Base-by-base conservation (phyloP, 2,797 vertebrate genomes). In the Kryptolebias ocellatus region DNA sequence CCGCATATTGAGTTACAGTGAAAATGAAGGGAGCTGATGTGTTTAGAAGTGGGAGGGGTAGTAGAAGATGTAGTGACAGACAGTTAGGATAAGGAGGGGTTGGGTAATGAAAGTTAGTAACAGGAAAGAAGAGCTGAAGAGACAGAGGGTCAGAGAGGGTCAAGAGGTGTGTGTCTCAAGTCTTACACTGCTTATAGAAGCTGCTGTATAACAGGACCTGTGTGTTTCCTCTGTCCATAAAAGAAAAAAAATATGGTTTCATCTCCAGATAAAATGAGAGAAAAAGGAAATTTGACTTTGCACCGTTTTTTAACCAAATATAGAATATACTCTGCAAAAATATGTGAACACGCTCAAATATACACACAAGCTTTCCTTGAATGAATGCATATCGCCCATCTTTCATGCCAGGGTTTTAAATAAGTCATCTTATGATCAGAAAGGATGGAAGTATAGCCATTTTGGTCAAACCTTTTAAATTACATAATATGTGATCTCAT, bases 1-100 rank as follows among this genome's bases (percentile, higher is more conserved):
- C 77, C 49, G 29, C 74, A 50, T 86, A 87, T 90, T 79, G 53
- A 67, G 77, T 91, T 90, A 81, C 86, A 86, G 69, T 45, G 60
- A 64, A 82, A 80, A 70, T 64, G 57, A 63, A 68, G 69, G 70
- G 75, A 73, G 57, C 74, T 64, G 80, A 58, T 75, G 65, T 79
- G 53, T 44, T 52, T 51, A 24, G 53, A 39, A 42, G 65, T 67
- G 76, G 53, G 72, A 74, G 70, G 58, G 46, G 28, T 28, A 7
- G 69, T 57, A 66, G 59, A 66, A 50, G 57, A 71, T 59, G 49
- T 42, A 47, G 67, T 76, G 68, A 80, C 65, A 45, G 60, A 75
- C 53, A 56, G 55, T 50, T 64, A 46, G 59, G 68, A 63, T 0
- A 62, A 52, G 56, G 46, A 65, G 58, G 77, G 31, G 37, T 7